Conservation (phyloP, 2,113 vertebrate genomes). For the Apteryx mantelli region DNA sequence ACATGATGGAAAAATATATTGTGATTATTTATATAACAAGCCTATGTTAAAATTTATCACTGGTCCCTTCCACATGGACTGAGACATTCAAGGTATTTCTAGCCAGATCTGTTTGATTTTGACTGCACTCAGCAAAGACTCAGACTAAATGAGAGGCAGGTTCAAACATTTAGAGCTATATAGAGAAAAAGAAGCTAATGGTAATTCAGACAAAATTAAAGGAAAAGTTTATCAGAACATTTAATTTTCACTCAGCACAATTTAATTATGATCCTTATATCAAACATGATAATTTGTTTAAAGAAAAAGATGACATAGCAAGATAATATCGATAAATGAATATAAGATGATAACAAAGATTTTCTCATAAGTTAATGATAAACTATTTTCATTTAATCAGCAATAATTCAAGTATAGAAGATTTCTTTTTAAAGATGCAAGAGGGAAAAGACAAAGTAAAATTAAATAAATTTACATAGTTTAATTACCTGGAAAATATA, state of each 20-base stretch:
- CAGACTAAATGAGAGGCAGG: neutral
- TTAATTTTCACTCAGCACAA: neutral
- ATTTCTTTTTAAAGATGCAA: neutral
- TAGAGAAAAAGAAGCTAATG: accelerated
- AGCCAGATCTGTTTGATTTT: neutral
- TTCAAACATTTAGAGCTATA: neutral
- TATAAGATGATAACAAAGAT: neutral
- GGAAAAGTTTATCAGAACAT: neutral
- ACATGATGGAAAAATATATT: neutral
- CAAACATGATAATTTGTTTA: neutral
- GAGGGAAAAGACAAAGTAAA: accelerated
- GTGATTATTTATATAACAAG: neutral
- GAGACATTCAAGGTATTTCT: neutral
- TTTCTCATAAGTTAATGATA: neutral
- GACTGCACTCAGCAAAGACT: neutral
- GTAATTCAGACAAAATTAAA: neutral
- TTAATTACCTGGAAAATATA: neutral
- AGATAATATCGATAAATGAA: neutral
- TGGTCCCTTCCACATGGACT: neutral
- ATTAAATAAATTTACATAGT: neutral
- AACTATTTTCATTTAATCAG: neutral
- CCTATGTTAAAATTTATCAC: neutral
- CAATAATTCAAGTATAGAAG: neutral
- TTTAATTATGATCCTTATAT: neutral
- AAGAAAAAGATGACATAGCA: neutral